Percentiles rank a stretch among this genome's conserved stretches.
Evolutionary conservation across 1,140 invertebrate species (phyloP).

Genomic region (Uloborus diversus): DNA sequence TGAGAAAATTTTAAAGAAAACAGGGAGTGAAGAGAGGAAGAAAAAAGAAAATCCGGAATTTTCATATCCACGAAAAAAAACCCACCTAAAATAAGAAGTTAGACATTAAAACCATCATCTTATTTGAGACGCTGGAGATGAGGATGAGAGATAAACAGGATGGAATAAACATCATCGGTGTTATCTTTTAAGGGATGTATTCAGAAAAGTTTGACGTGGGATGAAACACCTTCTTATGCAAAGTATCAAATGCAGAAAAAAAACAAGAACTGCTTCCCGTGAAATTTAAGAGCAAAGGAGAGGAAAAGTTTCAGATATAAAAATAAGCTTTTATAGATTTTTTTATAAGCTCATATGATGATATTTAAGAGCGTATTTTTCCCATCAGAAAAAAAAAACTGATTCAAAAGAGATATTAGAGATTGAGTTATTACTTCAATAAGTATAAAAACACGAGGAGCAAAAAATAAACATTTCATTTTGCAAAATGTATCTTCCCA

Average conservation of each 20-base stretch:
- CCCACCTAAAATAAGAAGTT: background rate
- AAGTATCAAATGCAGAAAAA: background rate
- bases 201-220: constrained; percentile 5
- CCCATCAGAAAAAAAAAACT: too few relatives aligned
- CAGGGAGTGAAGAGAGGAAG: background rate
- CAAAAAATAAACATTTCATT: too few relatives aligned
- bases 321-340: too few relatives aligned
- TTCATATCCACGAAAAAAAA: too few relatives aligned
- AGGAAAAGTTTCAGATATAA: too few relatives aligned
- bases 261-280: background rate
- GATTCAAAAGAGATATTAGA: too few relatives aligned
- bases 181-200: constrained; percentile 8
- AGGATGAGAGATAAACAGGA: constrained; percentile 40
- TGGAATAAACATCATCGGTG: constrained; percentile 31
- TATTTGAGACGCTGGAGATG: constrained; percentile 13
- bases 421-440: too few relatives aligned
- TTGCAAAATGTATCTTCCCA: too few relatives aligned
- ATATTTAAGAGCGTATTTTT: too few relatives aligned
- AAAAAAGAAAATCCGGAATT: too few relatives aligned
- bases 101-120: constrained; percentile 33
- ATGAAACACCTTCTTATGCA: constrained; percentile 28
- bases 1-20: constrained; percentile 18
- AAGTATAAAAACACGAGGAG: too few relatives aligned
- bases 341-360: too few relatives aligned
- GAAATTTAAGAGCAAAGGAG: background rate